These are phyloP conservation scores for Ypsolopha scabrella DNA, from an alignment of 2,888 invertebrate genomes.

Conservation along the genomic window DNA sequence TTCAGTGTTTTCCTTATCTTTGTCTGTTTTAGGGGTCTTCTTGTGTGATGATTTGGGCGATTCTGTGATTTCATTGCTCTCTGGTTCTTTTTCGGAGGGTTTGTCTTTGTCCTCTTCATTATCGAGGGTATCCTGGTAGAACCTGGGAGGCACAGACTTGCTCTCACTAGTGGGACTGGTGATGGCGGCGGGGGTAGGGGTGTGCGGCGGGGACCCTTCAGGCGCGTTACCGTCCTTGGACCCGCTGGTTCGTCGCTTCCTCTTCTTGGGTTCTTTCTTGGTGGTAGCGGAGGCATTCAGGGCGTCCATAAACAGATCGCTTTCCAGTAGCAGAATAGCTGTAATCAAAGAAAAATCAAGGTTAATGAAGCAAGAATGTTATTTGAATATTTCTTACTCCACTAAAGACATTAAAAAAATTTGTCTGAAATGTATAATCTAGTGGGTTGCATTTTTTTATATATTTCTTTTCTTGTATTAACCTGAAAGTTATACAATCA, in stretches of 20 bases:
- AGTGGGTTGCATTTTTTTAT: too few relatives aligned
- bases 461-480: too few relatives aligned
- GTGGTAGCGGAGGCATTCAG: conserved; percentile 82
- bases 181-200: conserved; percentile 59
- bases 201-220: conserved; percentile 68
- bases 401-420: too few relatives aligned
- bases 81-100: conserved; percentile 27
- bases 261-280: conserved; percentile 81
- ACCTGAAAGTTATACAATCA: too few relatives aligned
- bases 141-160: conserved; percentile 75
- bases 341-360: conserved; percentile 39
- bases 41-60: conserved; percentile 10
- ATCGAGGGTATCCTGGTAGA: conserved; percentile 93
- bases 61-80: conserved; percentile 29
- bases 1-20: conserved; percentile 38
- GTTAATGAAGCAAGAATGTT: neutral
- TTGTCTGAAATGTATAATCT: too few relatives aligned
- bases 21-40: conserved; percentile 19
- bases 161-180: conserved; percentile 49
- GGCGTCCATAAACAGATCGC: conserved; percentile 95
- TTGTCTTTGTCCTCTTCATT: conserved; percentile 73
- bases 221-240: conserved; percentile 73
- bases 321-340: conserved; percentile 87
- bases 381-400: too few relatives aligned
- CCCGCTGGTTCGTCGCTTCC: conserved; percentile 79